These are phyloP conservation scores for Cosmorhoe ocellata DNA, from an alignment of 2,888 invertebrate genomes.

Conservation along the genomic window DNA sequence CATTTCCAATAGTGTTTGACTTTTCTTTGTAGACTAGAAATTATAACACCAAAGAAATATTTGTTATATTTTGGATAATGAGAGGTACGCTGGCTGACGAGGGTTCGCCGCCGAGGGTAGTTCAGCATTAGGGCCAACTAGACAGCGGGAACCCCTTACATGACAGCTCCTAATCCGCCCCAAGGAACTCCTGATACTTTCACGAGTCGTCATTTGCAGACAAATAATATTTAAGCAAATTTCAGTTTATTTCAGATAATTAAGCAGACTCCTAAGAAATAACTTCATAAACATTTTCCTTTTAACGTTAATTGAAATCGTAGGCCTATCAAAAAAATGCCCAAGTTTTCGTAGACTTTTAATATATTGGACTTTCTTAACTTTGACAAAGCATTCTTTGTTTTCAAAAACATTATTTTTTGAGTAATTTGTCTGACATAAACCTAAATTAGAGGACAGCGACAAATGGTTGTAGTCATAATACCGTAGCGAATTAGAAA, in stretches of 20 bases:
- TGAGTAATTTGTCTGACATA: slow-evolving; percentile 42
- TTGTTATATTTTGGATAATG: slow-evolving; percentile 28
- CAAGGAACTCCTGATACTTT: slow-evolving; percentile 11
- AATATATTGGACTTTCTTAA: slow-evolving; percentile 5
- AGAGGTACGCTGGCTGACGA: slow-evolving; percentile 24
- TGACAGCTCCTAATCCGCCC: slow-evolving; percentile 33
- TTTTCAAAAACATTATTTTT: slow-evolving; percentile 42
- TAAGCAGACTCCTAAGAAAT: slow-evolving; percentile 2
- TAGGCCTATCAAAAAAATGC: neutral
- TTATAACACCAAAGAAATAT: slow-evolving; percentile 22
- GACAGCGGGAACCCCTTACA: slow-evolving; percentile 22
- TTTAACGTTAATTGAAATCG: slow-evolving; percentile 5
- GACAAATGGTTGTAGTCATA: slow-evolving; percentile 43
- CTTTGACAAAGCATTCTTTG: slow-evolving; percentile 20
- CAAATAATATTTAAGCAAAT: slow-evolving; percentile 11
- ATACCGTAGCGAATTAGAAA: slow-evolving; percentile 34
- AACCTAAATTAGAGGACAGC: slow-evolving; percentile 50
- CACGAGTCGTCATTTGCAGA: slow-evolving; percentile 12
- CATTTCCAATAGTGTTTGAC: too few relatives aligned
- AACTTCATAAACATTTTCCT: slow-evolving; percentile 10
- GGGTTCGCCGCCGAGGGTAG: slow-evolving; percentile 25
- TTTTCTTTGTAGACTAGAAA: slow-evolving; percentile 15
- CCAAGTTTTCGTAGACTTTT: neutral
- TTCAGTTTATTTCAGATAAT: slow-evolving; percentile 12
- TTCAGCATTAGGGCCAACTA: slow-evolving; percentile 29